phyloP scores from a whole-genome alignment of 2,888 invertebrate genomes.

The Seira sanloemensis region DNA sequence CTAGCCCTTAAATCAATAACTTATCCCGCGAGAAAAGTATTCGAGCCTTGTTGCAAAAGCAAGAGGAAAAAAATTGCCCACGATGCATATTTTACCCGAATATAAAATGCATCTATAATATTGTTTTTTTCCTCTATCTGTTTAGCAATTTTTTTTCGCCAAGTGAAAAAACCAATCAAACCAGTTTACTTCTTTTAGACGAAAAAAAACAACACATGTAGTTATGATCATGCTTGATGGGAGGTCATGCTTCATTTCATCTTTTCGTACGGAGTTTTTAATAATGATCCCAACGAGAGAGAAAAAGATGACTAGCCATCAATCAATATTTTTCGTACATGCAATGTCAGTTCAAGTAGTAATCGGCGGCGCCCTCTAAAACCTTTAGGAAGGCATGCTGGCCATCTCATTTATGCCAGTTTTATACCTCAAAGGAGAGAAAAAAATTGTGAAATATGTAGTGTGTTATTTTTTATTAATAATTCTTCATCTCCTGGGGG shows the following conservation, averaged over 20 bases:
- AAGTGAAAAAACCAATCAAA: constrained; percentile 59
- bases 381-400: constrained; percentile 48
- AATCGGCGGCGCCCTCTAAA: constrained; percentile 58
- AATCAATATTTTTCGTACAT: constrained; percentile 56
- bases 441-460: constrained; percentile 48
- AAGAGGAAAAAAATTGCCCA: not conserved
- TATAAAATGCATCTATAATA: constrained; percentile 1
- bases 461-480: constrained; percentile 24
- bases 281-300: constrained; percentile 48
- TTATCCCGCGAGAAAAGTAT: not conserved
- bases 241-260: constrained; percentile 65
- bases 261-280: constrained; percentile 36
- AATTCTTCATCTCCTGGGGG: constrained; percentile 1
- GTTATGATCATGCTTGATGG: constrained; percentile 64
- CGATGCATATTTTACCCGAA: not conserved
- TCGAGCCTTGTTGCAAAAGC: too few relatives aligned
- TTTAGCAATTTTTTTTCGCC: constrained; percentile 46
- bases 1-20: constrained; percentile 1
- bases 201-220: constrained; percentile 47
- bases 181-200: constrained; percentile 44
- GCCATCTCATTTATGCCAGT: constrained; percentile 58
- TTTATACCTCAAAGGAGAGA: constrained; percentile 50
- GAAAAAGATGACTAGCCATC: constrained; percentile 61
- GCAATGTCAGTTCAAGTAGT: constrained; percentile 50
- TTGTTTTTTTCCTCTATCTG: constrained; percentile 26